Conservation (phyloP, 2,113 vertebrate species). For the Sphaerodactylus townsendi region DNA sequence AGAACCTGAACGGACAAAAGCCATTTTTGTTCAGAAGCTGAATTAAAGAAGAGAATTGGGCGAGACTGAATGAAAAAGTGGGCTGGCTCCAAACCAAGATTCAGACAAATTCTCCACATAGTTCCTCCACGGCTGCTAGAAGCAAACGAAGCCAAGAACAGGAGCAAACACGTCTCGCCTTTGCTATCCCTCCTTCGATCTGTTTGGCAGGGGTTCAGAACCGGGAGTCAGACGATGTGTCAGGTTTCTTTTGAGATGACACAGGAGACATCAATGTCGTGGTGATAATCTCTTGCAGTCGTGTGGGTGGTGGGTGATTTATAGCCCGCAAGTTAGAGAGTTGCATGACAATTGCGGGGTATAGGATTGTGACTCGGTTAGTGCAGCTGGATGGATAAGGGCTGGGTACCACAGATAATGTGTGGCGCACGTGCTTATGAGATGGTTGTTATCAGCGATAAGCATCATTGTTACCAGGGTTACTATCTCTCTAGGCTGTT, state of each 20-base stretch:
- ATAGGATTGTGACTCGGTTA: not conserved
- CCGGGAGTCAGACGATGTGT: not conserved
- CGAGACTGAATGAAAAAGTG: no score
- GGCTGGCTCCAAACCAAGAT: no score
- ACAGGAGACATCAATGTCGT: not conserved
- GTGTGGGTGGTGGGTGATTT: not conserved
- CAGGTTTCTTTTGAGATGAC: not conserved
- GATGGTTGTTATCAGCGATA: not conserved
- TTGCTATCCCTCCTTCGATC: not conserved
- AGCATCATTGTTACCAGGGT: not conserved
- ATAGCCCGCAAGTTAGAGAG: not conserved
- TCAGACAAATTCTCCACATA: no score
- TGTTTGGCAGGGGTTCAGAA: not conserved
- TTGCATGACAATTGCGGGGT: not conserved
- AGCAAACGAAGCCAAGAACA: no score
- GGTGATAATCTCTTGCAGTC: not conserved
- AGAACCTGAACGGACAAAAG: no score
- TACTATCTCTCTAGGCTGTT: not conserved
- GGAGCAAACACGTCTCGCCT: no score
- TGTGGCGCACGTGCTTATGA: not conserved
- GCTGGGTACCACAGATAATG: not conserved
- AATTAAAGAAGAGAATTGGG: no score
- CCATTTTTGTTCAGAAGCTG: no score
- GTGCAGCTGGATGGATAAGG: not conserved
- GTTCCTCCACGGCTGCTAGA: no score